Evolutionary conservation across 2,113 vertebrate species (phyloP).

Genomic region (Silurus glanis): DNA sequence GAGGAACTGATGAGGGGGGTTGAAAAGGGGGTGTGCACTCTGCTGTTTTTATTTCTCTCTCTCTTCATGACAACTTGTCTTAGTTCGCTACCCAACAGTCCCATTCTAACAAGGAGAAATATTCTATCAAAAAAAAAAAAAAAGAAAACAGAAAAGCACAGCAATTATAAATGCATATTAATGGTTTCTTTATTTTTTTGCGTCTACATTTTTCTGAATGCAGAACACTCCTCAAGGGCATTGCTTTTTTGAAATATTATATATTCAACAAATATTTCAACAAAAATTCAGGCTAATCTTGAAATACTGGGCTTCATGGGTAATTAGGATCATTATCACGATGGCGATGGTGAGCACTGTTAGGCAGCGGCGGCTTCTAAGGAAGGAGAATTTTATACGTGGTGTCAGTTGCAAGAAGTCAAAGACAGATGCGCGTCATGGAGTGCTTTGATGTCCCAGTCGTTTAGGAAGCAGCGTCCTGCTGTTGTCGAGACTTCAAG

Average conservation of each 20-base stretch:
- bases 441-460: slow-evolving; percentile 69
- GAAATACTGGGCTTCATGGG: slow-evolving; percentile 14
- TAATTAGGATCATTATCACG: slow-evolving; percentile 37
- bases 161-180: slow-evolving; percentile 43
- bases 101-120: slow-evolving; percentile 25
- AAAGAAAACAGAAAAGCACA: slow-evolving; percentile 13
- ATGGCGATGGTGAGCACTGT: slow-evolving; percentile 8
- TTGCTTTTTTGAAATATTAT: slow-evolving; percentile 35
- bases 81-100: slow-evolving; percentile 27
- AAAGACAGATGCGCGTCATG: slow-evolving; percentile 56
- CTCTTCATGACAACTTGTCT: slow-evolving; percentile 26
- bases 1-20: slow-evolving; percentile 27
- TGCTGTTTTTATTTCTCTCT: slow-evolving; percentile 20
- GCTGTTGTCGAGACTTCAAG: slow-evolving; percentile 70
- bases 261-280: slow-evolving; percentile 15
- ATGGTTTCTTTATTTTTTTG: not conserved
- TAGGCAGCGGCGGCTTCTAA: slow-evolving; percentile 6
- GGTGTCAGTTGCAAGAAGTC: slow-evolving; percentile 55
- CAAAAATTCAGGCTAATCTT: slow-evolving; percentile 20
- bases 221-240: slow-evolving; percentile 25
- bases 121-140: slow-evolving; percentile 1
- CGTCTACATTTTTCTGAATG: not conserved
- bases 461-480: slow-evolving; percentile 68
- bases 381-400: slow-evolving; percentile 36
- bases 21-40: not conserved